Conservation (phyloP, 1,140 invertebrate genomes). For the Coenobita brevimanus region DNA sequence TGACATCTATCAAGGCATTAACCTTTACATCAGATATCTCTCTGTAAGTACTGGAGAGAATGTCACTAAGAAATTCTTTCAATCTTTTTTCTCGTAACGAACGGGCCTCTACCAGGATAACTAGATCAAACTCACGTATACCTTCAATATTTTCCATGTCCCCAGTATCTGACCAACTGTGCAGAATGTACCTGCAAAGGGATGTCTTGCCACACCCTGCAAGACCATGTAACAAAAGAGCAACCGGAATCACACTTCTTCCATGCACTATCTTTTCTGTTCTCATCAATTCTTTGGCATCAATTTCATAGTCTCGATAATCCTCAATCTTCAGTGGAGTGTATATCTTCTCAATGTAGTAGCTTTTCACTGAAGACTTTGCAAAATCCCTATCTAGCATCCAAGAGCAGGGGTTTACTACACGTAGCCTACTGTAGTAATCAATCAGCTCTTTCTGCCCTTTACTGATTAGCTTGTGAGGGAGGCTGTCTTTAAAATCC, state of each 20-base stretch:
- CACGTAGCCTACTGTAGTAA: not conserved
- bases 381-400: not conserved
- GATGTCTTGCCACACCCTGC: conserved; percentile 46
- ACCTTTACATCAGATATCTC: not conserved
- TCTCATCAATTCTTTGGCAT: not conserved
- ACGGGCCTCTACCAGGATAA: conserved; percentile 25
- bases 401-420: conserved; percentile 39
- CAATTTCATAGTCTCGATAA: not conserved
- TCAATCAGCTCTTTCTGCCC: conserved; percentile 4
- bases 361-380: conserved; percentile 18
- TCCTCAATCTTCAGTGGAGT: conserved; percentile 41
- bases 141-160: not conserved
- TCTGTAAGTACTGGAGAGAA: too few relatives aligned
- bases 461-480: not conserved
- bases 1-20: not conserved
- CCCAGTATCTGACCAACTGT: conserved; percentile 13
- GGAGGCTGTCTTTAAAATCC: not conserved
- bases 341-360: conserved; percentile 32
- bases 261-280: not conserved
- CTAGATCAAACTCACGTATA: not conserved
- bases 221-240: conserved; percentile 6
- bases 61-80: too few relatives aligned
- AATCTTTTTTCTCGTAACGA: not conserved
- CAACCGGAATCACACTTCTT: not conserved
- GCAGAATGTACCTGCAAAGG: conserved; percentile 9